Percentiles rank a stretch among this genome's conserved stretches.
Evolutionary conservation across 2,113 vertebrate species (phyloP).

Genomic region (cattle (Bos taurus)): DNA sequence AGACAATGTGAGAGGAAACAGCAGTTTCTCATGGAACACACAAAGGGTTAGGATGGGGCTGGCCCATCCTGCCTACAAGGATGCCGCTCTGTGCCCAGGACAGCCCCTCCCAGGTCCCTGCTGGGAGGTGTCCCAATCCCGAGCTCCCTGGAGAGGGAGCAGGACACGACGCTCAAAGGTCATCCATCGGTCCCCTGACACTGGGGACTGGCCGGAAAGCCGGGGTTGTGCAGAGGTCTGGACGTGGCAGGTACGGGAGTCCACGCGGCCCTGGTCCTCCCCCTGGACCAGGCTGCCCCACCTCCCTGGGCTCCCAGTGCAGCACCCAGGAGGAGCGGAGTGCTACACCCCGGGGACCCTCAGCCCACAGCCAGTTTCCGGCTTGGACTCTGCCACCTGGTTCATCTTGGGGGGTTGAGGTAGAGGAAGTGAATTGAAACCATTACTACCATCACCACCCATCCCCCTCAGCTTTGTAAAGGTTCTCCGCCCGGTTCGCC

Average conservation of each 20-base stretch:
- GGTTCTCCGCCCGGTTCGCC: neutral
- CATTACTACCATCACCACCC: neutral
- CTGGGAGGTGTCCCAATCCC: neutral
- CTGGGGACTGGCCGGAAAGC: fast-evolving
- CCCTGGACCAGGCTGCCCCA: neutral
- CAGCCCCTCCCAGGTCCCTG: neutral
- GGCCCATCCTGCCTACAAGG: neutral
- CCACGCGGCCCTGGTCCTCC: fast-evolving
- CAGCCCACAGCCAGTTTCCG: neutral
- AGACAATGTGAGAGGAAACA: neutral
- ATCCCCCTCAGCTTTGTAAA: neutral
- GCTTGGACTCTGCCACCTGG: neutral
- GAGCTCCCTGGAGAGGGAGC: neutral
- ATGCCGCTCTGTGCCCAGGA: neutral
- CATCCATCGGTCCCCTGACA: neutral
- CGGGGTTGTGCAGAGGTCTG: neutral
- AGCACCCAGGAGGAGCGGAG: no score
- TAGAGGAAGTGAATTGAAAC: neutral
- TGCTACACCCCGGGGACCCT: neutral
- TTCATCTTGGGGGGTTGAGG: neutral
- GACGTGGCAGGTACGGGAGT: neutral
- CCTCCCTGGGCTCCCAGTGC: neutral
- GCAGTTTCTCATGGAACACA: neutral
- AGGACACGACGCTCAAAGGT: neutral
- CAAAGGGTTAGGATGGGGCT: neutral